phyloP scores from a whole-genome alignment of 2,888 invertebrate genomes.

The Tribolium freemani region DNA sequence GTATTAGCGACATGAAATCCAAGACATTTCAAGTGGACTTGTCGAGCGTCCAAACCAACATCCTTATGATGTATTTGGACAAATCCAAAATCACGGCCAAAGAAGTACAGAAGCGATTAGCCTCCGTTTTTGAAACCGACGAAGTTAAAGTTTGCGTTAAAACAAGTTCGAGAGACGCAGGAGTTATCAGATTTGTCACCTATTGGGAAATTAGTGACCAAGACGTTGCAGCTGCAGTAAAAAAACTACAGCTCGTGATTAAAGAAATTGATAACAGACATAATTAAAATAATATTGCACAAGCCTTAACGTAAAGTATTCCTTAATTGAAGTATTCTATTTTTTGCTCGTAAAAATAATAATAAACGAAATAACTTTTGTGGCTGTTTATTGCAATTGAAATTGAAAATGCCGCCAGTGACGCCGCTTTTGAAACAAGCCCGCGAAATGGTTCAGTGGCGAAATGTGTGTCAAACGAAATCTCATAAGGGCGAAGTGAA shows the following conservation, averaged over 20 bases:
- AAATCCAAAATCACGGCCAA: slow-evolving; percentile 69
- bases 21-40: slow-evolving; percentile 76
- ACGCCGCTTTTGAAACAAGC: too few relatives aligned
- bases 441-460: too few relatives aligned
- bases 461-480: too few relatives aligned
- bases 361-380: too few relatives aligned
- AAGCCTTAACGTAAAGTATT: background rate
- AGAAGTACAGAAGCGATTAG: slow-evolving; percentile 72
- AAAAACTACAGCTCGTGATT: slow-evolving; percentile 80
- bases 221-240: slow-evolving; percentile 77
- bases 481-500: too few relatives aligned
- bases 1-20: slow-evolving; percentile 74
- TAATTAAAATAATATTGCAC: background rate
- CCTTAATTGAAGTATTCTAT: background rate
- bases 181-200: slow-evolving; percentile 77
- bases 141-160: slow-evolving; percentile 73
- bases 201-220: slow-evolving; percentile 80
- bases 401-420: too few relatives aligned
- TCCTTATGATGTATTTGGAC: slow-evolving; percentile 76
- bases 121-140: slow-evolving; percentile 67
- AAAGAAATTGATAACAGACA: slow-evolving; percentile 69
- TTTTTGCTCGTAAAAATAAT: background rate
- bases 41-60: slow-evolving; percentile 79
- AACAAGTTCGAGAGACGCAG: slow-evolving; percentile 72
- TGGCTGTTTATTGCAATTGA: too few relatives aligned